phyloP scores from a whole-genome alignment of 2,113 vertebrate genomes.

The Takifugu bimaculatus region DNA sequence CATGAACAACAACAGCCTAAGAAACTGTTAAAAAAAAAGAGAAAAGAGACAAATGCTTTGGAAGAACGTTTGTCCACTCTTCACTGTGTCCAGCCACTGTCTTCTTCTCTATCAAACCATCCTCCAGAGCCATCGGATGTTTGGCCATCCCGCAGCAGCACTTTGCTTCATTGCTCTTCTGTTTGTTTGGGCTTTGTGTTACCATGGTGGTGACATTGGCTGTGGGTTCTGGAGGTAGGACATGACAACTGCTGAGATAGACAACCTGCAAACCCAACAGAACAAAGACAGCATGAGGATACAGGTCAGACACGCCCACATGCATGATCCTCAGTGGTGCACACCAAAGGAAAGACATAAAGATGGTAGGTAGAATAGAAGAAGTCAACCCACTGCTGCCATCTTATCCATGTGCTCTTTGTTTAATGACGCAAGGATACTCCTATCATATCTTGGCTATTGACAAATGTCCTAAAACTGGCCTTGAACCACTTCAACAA shows the following conservation, averaged over 20 bases:
- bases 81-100: conserved; percentile 8
- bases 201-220: conserved; percentile 95
- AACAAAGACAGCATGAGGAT: not conserved
- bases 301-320: too few species aligned
- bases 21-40: conserved; percentile 36
- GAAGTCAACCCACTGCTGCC: too few species aligned
- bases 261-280: conserved; percentile 75
- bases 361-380: too few species aligned
- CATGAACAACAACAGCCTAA: conserved; percentile 17
- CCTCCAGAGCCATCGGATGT: conserved; percentile 8
- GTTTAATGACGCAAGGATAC: conserved; percentile 16
- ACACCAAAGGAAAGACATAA: too few species aligned
- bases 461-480: conserved; percentile 28
- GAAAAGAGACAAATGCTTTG: not conserved
- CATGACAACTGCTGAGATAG: conserved; percentile 96
- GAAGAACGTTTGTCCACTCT: conserved; percentile 4
- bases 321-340: too few species aligned
- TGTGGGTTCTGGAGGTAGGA: conserved; percentile 97
- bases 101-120: conserved; percentile 10
- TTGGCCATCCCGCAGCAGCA: conserved; percentile 5
- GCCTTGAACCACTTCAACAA: conserved; percentile 25
- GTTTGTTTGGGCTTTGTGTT: conserved; percentile 46
- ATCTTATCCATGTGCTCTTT: conserved; percentile 1
- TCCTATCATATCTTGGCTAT: conserved; percentile 10
- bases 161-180: conserved; percentile 1